These are phyloP conservation scores for Protonemura montana DNA, from an alignment of 2,888 invertebrate species.

Conservation along the genomic window DNA sequence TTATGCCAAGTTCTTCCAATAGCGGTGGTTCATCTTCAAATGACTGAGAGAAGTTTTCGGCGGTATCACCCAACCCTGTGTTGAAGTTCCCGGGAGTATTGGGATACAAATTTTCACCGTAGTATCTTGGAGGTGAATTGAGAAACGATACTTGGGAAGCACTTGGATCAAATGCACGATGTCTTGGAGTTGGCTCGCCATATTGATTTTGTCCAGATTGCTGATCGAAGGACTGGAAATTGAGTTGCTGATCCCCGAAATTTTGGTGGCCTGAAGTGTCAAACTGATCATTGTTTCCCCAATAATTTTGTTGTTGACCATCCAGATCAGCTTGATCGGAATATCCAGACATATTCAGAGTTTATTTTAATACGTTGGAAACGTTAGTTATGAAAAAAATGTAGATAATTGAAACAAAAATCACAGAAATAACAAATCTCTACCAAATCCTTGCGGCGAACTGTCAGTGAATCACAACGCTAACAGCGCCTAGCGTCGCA, in stretches of 20 bases:
- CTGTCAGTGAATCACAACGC: background rate
- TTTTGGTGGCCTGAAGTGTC: background rate
- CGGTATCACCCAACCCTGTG: background rate
- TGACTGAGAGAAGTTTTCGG: background rate
- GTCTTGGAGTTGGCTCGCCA: background rate
- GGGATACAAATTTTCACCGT: slow-evolving; percentile 3
- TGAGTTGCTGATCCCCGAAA: background rate
- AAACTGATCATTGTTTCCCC: background rate
- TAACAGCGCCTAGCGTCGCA: background rate
- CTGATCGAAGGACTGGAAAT: background rate
- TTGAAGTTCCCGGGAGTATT: background rate
- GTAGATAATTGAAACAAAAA: background rate
- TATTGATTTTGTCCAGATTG: background rate
- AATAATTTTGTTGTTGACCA: background rate
- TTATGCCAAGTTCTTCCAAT: slow-evolving; percentile 90
- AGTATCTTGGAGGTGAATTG: background rate
- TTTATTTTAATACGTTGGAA: too few relatives aligned
- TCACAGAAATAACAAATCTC: background rate
- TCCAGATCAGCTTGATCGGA: background rate
- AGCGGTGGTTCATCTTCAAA: slow-evolving; percentile 79
- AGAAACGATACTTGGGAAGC: background rate
- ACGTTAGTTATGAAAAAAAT: too few relatives aligned
- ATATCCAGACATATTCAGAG: background rate
- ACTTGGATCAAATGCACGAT: background rate
- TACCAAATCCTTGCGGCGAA: too few relatives aligned